Evolutionary conservation across 2,113 vertebrate genomes (phyloP).

Genomic region (Nyctibius bracteatus): DNA sequence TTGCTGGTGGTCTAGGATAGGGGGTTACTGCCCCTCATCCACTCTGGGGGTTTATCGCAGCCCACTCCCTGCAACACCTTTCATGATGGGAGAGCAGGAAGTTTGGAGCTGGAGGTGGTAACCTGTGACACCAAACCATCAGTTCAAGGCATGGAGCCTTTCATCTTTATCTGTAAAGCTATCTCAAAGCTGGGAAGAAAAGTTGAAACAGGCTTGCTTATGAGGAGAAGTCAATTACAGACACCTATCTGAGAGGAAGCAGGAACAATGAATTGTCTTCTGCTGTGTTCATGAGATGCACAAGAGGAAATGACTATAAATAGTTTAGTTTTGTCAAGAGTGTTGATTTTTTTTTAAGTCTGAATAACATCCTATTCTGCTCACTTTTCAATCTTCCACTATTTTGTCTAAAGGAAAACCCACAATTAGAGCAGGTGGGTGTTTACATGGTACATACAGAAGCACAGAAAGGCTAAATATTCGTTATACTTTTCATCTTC

Average conservation of each 20-base stretch:
- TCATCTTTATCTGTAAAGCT: constrained; percentile 19
- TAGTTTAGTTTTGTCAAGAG: background rate
- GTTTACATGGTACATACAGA: background rate
- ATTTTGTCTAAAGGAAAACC: background rate
- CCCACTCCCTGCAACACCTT: background rate
- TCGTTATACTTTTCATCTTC: background rate
- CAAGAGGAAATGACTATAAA: background rate
- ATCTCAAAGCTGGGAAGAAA: background rate
- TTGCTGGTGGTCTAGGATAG: background rate
- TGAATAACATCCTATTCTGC: background rate
- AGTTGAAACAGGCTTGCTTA: constrained; percentile 4
- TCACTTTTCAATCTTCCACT: background rate
- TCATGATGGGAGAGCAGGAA: background rate
- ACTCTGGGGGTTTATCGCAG: background rate
- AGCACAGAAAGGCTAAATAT: background rate
- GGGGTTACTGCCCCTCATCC: background rate
- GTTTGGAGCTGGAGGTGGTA: background rate
- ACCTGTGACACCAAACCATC: background rate
- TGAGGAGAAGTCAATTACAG: background rate
- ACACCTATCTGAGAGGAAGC: background rate
- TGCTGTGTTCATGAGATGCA: background rate
- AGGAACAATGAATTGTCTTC: background rate
- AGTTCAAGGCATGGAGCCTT: background rate
- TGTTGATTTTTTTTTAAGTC: background rate
- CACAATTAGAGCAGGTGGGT: background rate